These are phyloP conservation scores for Narcine bancroftii DNA, from an alignment of 2,113 vertebrate species.

Conservation along the genomic window DNA sequence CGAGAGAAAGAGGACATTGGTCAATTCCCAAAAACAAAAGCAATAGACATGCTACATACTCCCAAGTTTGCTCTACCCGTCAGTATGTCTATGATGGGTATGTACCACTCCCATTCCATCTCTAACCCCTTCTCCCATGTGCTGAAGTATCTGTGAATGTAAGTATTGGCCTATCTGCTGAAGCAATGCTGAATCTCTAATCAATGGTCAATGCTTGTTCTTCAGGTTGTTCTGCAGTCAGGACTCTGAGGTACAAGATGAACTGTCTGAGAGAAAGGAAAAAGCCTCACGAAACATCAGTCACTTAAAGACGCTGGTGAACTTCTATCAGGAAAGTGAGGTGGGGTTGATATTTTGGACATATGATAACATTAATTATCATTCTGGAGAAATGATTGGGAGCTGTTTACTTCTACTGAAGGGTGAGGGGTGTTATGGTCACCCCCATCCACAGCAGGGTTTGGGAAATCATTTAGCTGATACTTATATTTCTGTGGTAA, in stretches of 20 bases:
- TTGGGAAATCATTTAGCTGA: not conserved
- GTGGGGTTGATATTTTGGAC: slow-evolving; percentile 48
- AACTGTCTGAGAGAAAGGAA: slow-evolving; percentile 47
- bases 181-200: not conserved
- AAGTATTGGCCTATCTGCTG: not conserved
- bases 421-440: not conserved
- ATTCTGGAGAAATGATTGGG: not conserved
- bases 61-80: too few species aligned
- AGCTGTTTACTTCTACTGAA: not conserved
- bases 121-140: too few species aligned
- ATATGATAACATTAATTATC: not conserved
- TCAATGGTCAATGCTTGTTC: slow-evolving; percentile 37
- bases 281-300: slow-evolving; percentile 44
- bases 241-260: slow-evolving; percentile 45
- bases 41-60: too few species aligned
- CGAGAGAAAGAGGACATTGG: not conserved
- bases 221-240: slow-evolving; percentile 58
- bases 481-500: not conserved
- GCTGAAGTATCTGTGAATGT: not conserved
- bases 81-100: too few species aligned
- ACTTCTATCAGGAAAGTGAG: slow-evolving; percentile 67
- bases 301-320: slow-evolving; percentile 63
- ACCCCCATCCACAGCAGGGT: not conserved
- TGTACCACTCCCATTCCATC: too few species aligned
- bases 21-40: not conserved